phyloP scores from a whole-genome alignment of 2,888 invertebrate genomes.

The Ennomos quercinarius region DNA sequence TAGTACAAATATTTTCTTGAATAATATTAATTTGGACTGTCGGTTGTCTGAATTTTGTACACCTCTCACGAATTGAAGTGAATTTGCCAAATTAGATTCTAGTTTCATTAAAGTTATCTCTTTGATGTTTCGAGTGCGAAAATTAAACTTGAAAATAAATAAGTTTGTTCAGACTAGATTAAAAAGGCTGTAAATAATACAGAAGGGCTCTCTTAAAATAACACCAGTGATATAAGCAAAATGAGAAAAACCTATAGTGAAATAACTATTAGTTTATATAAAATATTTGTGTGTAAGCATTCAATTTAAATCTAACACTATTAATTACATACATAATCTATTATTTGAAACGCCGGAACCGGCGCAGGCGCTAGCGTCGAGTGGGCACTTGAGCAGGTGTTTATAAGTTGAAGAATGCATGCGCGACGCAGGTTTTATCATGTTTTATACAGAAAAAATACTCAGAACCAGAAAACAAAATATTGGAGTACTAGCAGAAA shows the following conservation, averaged over 20 bases:
- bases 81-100: neutral
- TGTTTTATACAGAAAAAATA: no score
- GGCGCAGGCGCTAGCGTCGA: neutral
- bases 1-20: slow-evolving; percentile 16
- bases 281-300: neutral
- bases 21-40: neutral
- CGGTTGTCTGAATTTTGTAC: neutral
- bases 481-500: no score
- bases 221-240: no score
- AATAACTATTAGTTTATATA: no score
- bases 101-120: neutral
- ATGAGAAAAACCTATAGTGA: no score
- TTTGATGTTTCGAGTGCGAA: no score
- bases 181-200: neutral
- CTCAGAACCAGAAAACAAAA: no score
- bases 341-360: neutral
- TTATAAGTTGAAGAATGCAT: no score
- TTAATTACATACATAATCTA: neutral
- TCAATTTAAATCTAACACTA: slow-evolving; percentile 5
- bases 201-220: no score
- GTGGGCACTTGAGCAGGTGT: no score
- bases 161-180: neutral
- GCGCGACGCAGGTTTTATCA: neutral
- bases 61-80: neutral
- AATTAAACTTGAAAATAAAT: neutral